Conservation (phyloP, 2,888 invertebrate species). For the Caenorhabditis afra region DNA sequence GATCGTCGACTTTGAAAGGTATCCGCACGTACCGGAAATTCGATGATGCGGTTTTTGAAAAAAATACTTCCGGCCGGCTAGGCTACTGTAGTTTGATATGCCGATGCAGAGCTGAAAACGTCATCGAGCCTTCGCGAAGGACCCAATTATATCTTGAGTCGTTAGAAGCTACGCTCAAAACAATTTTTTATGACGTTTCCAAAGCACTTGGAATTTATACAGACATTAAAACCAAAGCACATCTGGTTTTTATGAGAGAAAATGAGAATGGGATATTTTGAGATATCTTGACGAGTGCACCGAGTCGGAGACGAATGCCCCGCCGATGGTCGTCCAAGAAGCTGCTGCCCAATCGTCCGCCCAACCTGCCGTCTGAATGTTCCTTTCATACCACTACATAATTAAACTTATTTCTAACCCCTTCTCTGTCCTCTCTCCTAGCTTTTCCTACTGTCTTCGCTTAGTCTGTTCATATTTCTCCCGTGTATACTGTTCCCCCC, state of each 20-base stretch:
- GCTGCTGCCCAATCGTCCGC: conserved; percentile 12
- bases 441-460: neutral
- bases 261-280: neutral
- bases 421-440: no score
- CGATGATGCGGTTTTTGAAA: neutral
- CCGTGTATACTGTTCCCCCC: neutral
- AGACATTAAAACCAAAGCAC: no score
- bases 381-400: neutral
- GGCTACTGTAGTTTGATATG: no score
- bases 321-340: neutral
- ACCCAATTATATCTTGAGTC: no score
- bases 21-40: neutral
- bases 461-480: no score
- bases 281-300: conserved; percentile 59
- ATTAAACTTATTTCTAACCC: no score
- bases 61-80: neutral
- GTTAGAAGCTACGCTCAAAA: no score
- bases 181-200: no score
- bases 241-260: no score
- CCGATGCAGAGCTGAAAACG: no score
- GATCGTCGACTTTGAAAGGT: conserved; percentile 73
- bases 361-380: conserved; percentile 23
- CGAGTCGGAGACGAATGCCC: conserved; percentile 14
- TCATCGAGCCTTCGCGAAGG: no score
- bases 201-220: no score